Conservation (phyloP, 2,797 vertebrate genomes). For the Rhinichthys osculus region DNA sequence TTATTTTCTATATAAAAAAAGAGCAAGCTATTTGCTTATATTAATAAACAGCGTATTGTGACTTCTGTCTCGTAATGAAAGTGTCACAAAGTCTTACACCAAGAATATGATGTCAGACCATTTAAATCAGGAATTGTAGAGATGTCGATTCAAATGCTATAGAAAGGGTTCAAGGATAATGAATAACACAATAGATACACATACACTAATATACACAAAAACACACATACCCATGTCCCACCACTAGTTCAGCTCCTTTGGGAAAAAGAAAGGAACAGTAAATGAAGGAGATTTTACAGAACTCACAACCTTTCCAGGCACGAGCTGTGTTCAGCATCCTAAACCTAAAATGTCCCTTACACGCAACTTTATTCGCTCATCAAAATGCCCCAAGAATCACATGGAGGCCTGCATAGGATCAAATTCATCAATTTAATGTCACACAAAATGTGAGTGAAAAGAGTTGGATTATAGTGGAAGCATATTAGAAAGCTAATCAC, state of each 20-base stretch:
- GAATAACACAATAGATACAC: background rate
- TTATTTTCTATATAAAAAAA: background rate
- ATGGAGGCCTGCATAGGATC: background rate
- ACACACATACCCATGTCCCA: conserved; percentile 13
- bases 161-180: background rate
- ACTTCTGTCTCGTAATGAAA: background rate
- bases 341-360: conserved; percentile 23
- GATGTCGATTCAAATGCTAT: background rate
- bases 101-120: background rate
- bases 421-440: background rate
- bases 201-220: conserved; percentile 10
- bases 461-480: background rate
- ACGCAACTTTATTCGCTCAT: background rate
- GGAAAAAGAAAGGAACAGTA: conserved; percentile 22
- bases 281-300: conserved; percentile 41
- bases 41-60: background rate
- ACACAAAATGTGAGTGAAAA: background rate
- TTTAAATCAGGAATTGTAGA: background rate
- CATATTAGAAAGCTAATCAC: background rate
- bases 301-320: conserved; percentile 22
- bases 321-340: conserved; percentile 19
- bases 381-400: background rate
- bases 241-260: background rate
- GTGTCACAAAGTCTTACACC: background rate
- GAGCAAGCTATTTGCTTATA: background rate